A percentile compares a stretch with the other conserved stretches of the same genome.
These are phyloP conservation scores for Microcebus murinus DNA, from an alignment of 2,113 vertebrate genomes.

Conservation along the genomic window DNA sequence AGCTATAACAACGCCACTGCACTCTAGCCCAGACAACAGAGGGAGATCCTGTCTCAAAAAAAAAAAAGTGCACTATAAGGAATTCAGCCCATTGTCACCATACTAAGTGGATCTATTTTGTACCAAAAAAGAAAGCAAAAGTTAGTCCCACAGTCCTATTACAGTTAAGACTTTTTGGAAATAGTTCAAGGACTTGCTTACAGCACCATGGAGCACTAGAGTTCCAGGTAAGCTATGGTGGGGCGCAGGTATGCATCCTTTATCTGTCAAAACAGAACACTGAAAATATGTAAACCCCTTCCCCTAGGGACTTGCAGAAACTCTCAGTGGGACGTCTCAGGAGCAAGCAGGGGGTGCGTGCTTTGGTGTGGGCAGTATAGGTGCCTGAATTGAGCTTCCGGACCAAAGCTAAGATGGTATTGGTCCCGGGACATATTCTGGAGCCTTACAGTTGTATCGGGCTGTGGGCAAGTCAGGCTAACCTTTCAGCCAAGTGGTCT, in stretches of 20 bases:
- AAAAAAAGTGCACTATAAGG: background rate
- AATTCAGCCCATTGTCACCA: background rate
- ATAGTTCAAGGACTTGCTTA: background rate
- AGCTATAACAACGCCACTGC: no score
- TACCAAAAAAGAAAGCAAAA: background rate
- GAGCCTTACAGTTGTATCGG: background rate
- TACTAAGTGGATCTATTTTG: background rate
- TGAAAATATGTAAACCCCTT: slow-evolving; percentile 51
- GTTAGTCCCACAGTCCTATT: background rate
- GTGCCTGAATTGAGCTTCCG: background rate
- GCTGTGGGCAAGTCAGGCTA: background rate
- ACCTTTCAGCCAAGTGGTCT: background rate
- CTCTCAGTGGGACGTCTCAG: slow-evolving; percentile 35
- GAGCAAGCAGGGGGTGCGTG: background rate
- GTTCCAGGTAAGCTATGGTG: background rate
- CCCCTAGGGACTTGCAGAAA: background rate
- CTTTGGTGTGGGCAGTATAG: background rate
- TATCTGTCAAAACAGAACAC: slow-evolving; percentile 32
- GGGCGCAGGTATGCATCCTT: slow-evolving; percentile 60
- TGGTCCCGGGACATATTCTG: background rate
- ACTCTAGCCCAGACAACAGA: no score
- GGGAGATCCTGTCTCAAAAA: no score
- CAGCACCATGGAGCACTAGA: fast-evolving
- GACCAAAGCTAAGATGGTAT: background rate
- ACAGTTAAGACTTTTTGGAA: background rate